phyloP scores from a whole-genome alignment of 2,888 invertebrate species.

The Rhagophthalmus giganteus region DNA sequence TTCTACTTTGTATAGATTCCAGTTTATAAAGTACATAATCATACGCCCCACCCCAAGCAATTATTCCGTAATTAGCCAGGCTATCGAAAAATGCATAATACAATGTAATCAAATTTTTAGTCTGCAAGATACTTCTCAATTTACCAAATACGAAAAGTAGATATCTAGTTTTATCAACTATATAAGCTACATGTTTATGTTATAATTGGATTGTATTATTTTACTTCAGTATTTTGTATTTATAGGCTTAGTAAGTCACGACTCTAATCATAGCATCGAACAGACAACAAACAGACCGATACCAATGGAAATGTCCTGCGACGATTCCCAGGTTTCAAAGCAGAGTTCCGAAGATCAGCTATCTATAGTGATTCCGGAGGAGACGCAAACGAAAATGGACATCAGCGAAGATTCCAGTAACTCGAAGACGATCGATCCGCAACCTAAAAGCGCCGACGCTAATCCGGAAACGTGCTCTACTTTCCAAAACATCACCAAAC shows the following conservation, averaged over 20 bases:
- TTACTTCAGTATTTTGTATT: not conserved
- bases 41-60: no score
- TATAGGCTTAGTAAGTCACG: constrained; percentile 58
- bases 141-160: no score
- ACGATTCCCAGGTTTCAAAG: constrained; percentile 65
- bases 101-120: not conserved
- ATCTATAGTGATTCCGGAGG: constrained; percentile 60
- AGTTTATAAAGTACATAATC: no score
- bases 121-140: not conserved
- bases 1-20: no score
- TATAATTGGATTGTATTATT: not conserved
- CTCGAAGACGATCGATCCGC: constrained; percentile 21
- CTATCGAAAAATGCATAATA: not conserved
- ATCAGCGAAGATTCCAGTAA: constrained; percentile 43
- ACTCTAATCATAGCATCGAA: constrained; percentile 50
- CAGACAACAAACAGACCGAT: constrained; percentile 9
- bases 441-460: constrained; percentile 21
- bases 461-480: constrained; percentile 5
- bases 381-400: constrained; percentile 54
- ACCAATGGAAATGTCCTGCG: constrained; percentile 54
- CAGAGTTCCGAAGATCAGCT: constrained; percentile 64
- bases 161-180: not conserved
- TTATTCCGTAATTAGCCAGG: no score
- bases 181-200: not conserved
- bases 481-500: constrained; percentile 6